Evolutionary conservation across 2,888 invertebrate genomes (phyloP), one percentile per base, ranked within the genome.

Genomic region (Hedychridium roseum): DNA sequence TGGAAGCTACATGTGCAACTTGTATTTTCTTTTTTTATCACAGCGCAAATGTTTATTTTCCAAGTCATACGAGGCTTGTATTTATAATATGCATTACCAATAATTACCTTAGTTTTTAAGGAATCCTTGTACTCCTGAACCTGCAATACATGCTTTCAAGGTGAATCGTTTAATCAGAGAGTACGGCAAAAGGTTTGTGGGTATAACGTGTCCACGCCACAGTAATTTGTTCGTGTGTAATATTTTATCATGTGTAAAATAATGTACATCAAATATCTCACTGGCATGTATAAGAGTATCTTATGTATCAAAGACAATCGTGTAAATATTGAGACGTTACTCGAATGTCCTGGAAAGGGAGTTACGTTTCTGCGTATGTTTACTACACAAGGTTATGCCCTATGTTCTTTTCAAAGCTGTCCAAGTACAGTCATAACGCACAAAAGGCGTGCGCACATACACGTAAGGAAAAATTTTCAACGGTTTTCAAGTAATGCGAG

Each of bases 121-220:
- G 89, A 88, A 73, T 94, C 92, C 82, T 94, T 94, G 81, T 94
- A 95, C 68, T 92, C 92, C 80, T 92, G 89, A 65, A 94, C 92
- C 93, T 92, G 81, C 56, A 83, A 80, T 76, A 64, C 39, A 64
- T 66, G 56, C 49, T 58, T 55, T 28, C 50, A 38, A 44, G 28
- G 35, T 55, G 46, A 43, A 48, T 51, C 37, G 42, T 34, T 36
- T 45, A 31, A 20, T 44, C 42, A 40, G 36, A 14, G 23, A 45
- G 6, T 7, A 43, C 43, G 6, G n/a, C 31, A 17, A 30, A 39
- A 18, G 1, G 9, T 18, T 7, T 20, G 42, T 28, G 11, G 2
- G 26, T 28, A 4, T 32, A 45, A 42, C 34, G 53, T 17, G 41
- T 35, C 20, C 14, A 46, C 35, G 42, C 43, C 48, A 48, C 43